Evolutionary conservation across 2,797 vertebrate species (phyloP), one percentile per base, ranked within the genome.

Genomic region (Poecilia gillii): DNA sequence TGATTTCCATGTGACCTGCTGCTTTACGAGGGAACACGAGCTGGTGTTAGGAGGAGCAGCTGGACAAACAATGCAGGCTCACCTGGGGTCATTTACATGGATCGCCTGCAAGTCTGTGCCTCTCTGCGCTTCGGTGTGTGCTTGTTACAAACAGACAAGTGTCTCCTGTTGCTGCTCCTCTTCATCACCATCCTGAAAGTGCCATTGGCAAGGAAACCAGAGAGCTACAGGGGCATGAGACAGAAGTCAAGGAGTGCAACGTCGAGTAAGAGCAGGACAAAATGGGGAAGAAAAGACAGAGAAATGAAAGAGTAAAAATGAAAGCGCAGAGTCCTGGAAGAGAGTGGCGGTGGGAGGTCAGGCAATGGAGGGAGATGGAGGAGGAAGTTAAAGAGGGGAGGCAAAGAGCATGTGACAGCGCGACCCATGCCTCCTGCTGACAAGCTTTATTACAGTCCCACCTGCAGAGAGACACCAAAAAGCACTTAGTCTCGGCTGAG

Each of bases 361-460:
- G 43, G 39, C 74, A 66, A 62, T 73, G 51, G 79, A 85, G 62
- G 75, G 68, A 81, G 53, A 89, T 75, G 77, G 83, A 81, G 74
- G 80, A 77, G 88, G 80, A 89, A 84, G 86, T 88, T 90, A 91
- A 87, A 85, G 87, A 87, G 86, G 73, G 89, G 79, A 88, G 88
- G 87, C 88, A 91, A 89, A 92, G 91, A 92, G 91, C 90, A 90
- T 92, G 92, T 93, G 93, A 94, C 90, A 89, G 90, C 83, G 88
- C 75, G 88, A 93, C 92, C 92, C 86, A 81, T 89, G 89, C 83
- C 91, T 92, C 90, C 91, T 78, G 89, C 92, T 92, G 90, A 94
- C 93, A 93, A 81, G 93, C 93, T 92, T 94, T 93, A 93, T 94
- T 93, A 94, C 91, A 92, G 90, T 89, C 90, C 93, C 93, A 92